Evolutionary conservation across 2,113 vertebrate genomes (phyloP), one percentile per base, ranked within the genome.

Genomic region (Caloenas nicobarica): DNA sequence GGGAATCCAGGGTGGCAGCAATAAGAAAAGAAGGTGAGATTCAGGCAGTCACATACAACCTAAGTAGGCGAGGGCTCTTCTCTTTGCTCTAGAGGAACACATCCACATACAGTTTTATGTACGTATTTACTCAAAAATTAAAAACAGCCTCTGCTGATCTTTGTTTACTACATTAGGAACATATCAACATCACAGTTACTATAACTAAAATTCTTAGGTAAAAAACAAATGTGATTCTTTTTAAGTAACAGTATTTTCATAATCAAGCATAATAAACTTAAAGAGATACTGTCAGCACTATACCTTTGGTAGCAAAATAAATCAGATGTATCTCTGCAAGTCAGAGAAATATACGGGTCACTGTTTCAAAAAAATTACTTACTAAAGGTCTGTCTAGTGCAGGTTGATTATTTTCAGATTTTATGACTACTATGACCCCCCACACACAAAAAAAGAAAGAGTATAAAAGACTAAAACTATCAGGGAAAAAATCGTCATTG

Each of bases 161-260:
- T 86, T 96, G 79, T 96, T 97, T 93, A 87, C 57, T 51, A 87
- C 91, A 79, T 61, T 94, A 95, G 85, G 56, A 97, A 92, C 40
- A 85, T 83, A 93, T 81, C 93, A 97, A 82, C 57, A 82, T 86
- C 82, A 91, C 40, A 96, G 42, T 21, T 66, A 84, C 94, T 94
- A 87, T 97, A 97, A 95, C 51, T 93, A 96, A 96, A 97, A 94
- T 28, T 82, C 86, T 94, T 93, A 70, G 58, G 64, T 89, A 92
- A 95, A 94, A 91, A 85, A 11, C 25, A 77, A 93, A 92, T 53
- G 44, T 18, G 22, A 42, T 86, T 86, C 95, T 83, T 61, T 86
- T 91, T 74, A 92, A 93, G 71, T 53, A 81, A 54, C 23, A 53
- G 33, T 58, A 46, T 81, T 86, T 69, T 90, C 28, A 38, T 70